Conservation (phyloP, 2,113 vertebrate genomes). For the Theristicus caerulescens region DNA sequence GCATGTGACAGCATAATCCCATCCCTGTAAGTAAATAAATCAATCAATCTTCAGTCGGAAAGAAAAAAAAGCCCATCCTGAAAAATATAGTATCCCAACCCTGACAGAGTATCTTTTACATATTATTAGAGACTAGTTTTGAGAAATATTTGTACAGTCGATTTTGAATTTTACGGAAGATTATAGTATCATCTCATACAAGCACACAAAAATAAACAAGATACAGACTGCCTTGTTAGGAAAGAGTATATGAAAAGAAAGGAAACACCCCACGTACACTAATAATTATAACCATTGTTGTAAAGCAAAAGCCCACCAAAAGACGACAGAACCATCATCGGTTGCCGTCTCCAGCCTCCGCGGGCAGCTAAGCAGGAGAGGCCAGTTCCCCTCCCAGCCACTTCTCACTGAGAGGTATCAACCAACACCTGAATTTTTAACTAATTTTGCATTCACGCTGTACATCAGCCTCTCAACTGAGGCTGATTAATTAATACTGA, state of each 20-base stretch:
- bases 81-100: neutral
- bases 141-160: neutral
- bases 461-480: neutral
- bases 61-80: neutral
- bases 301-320: neutral
- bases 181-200: neutral
- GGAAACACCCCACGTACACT: neutral
- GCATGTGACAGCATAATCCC: neutral
- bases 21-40: neutral
- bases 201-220: neutral
- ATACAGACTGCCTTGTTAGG: neutral
- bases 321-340: neutral
- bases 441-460: neutral
- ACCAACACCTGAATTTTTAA: neutral
- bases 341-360: neutral
- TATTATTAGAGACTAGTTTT: neutral
- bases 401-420: fast-evolving
- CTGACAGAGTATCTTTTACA: neutral
- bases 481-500: neutral
- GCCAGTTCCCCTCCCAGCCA: neutral
- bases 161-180: neutral
- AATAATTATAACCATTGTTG: neutral
- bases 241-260: neutral
- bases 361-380: neutral
- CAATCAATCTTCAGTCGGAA: neutral